A percentile compares a stretch with the other conserved stretches of the same genome.
Conservation (phyloP, 2,113 vertebrate species). For the western clawed frog (Xenopus tropicalis) region UCB_Xtro_10.0 CM004444.2:134986001-134986500, state of each 20-base stretch:
- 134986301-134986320: constrained; percentile 12
- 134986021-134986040: too few species aligned
- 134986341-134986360: constrained; percentile 15
- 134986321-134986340: constrained; percentile 15
- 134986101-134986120: too few species aligned
- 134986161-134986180: too few species aligned
- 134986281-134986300: neutral
- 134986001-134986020: too few species aligned
- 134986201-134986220: constrained; percentile 15
- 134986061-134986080: too few species aligned
- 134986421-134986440: neutral
- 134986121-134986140: too few species aligned
- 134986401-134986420: constrained; percentile 24
- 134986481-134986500: constrained; percentile 4
- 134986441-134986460: neutral
- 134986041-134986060: too few species aligned
- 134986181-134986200: too few species aligned
- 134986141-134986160: too few species aligned
- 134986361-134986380: constrained; percentile 31
- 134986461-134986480: neutral
- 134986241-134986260: constrained; percentile 29
- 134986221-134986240: constrained; percentile 10
- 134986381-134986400: constrained; percentile 28
- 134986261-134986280: neutral
- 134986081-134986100: too few species aligned